Conservation (phyloP, 2,888 invertebrate genomes). For the Sarcophaga caerulescens region DNA sequence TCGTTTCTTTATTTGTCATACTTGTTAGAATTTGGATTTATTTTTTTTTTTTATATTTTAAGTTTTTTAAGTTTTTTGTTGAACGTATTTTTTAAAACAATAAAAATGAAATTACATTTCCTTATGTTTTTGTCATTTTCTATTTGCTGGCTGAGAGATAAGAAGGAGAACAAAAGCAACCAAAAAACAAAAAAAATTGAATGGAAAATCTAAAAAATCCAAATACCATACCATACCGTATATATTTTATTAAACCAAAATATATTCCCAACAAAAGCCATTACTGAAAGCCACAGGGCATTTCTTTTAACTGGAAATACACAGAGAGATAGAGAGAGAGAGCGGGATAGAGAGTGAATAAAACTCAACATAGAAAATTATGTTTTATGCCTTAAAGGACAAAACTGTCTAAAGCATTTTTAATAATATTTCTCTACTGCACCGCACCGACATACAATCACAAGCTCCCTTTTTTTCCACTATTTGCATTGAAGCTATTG, state of each 20-base stretch:
- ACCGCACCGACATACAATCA: background rate
- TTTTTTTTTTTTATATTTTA: no score
- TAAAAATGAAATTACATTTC: slow-evolving; percentile 42
- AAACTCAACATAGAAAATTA: slow-evolving; percentile 56
- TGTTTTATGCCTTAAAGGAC: slow-evolving; percentile 56
- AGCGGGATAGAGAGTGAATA: background rate
- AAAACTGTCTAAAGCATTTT: slow-evolving; percentile 60
- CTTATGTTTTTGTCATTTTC: slow-evolving; percentile 65
- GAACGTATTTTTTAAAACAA: no score
- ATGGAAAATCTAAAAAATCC: slow-evolving; percentile 25
- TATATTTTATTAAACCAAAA: slow-evolving; percentile 48
- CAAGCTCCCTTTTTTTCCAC: background rate
- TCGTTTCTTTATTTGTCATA: no score
- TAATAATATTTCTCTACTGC: slow-evolving; percentile 5
- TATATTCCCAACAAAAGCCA: slow-evolving; percentile 56
- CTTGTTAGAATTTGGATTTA: no score
- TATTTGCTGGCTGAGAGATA: slow-evolving; percentile 43
- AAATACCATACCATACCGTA: background rate
- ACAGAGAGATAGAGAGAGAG: no score
- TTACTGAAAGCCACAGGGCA: slow-evolving; percentile 62
- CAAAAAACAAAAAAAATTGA: slow-evolving; percentile 22
- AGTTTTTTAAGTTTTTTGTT: no score
- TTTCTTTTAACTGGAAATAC: slow-evolving; percentile 41
- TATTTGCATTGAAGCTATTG: background rate
- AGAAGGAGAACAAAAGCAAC: slow-evolving; percentile 1